phyloP scores from a whole-genome alignment of 2,888 invertebrate species.

The Limenitis camilla region DNA sequence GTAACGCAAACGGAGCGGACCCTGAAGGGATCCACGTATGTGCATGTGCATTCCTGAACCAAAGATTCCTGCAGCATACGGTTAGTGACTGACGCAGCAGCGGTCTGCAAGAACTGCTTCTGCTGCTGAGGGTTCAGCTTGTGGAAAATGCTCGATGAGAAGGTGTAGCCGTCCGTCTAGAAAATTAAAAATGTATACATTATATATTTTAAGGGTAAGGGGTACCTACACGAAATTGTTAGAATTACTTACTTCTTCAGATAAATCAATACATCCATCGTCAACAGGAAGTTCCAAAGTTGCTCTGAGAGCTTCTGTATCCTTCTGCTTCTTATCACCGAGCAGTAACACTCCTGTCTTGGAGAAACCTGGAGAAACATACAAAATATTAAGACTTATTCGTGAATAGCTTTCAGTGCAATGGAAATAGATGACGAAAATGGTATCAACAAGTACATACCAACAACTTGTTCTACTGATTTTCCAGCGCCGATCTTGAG shows the following conservation, averaged over 20 bases:
- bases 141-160: conserved; percentile 76
- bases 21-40: conserved; percentile 44
- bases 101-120: conserved; percentile 76
- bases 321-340: conserved; percentile 79
- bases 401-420: neutral
- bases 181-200: neutral
- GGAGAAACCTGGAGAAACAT: conserved; percentile 66
- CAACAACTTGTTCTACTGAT: conserved; percentile 73
- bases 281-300: conserved; percentile 66
- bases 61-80: conserved; percentile 47
- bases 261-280: conserved; percentile 81
- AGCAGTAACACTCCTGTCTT: conserved; percentile 76
- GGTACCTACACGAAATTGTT: no score
- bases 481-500: conserved; percentile 73
- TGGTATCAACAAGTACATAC: conserved; percentile 41
- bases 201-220: neutral
- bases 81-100: conserved; percentile 59
- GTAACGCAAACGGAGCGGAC: conserved; percentile 49
- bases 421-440: neutral
- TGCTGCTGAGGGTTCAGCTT: conserved; percentile 70
- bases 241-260: conserved; percentile 67
- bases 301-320: conserved; percentile 68
- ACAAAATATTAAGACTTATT: neutral
- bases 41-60: conserved; percentile 63
- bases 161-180: conserved; percentile 78